phyloP scores from a whole-genome alignment of 2,797 vertebrate species.

The Acanthurus tractus region DNA sequence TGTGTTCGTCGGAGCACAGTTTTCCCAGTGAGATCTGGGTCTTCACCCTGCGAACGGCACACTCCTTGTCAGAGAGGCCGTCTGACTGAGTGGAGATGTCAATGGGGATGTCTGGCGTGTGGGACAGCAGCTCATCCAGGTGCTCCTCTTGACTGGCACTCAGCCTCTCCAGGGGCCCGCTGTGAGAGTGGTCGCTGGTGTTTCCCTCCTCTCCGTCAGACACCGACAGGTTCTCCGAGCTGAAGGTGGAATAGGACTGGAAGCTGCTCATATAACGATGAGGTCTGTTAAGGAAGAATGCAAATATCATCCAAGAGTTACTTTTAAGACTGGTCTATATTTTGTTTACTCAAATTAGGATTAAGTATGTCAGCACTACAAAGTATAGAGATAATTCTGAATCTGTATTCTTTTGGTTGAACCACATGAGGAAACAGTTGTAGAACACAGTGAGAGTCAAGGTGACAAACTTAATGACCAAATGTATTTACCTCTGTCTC shows the following conservation, averaged over 20 bases:
- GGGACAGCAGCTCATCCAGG: conserved; percentile 94
- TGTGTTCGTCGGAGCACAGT: conserved; percentile 93
- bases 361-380: neutral
- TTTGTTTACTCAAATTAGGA: neutral
- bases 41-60: conserved; percentile 95
- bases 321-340: neutral
- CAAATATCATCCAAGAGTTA: neutral
- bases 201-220: conserved; percentile 99
- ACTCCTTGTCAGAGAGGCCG: conserved; percentile 98
- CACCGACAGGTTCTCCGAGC: conserved; percentile 97
- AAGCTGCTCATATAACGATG: conserved; percentile 97
- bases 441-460: conserved; percentile 15
- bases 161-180: conserved; percentile 90
- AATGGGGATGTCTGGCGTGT: conserved; percentile 97
- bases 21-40: conserved; percentile 99
- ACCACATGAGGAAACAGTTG: conserved; percentile 9
- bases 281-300: conserved; percentile 83
- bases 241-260: conserved; percentile 98
- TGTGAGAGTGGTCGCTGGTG: conserved; percentile 97
- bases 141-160: conserved; percentile 90
- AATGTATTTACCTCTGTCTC: conserved; percentile 91
- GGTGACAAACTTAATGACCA: conserved; percentile 28
- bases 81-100: conserved; percentile 98
- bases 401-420: conserved; percentile 6
- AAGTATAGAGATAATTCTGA: neutral